phyloP scores from a whole-genome alignment of 2,113 vertebrate species.

The Sylvietta virens region DNA sequence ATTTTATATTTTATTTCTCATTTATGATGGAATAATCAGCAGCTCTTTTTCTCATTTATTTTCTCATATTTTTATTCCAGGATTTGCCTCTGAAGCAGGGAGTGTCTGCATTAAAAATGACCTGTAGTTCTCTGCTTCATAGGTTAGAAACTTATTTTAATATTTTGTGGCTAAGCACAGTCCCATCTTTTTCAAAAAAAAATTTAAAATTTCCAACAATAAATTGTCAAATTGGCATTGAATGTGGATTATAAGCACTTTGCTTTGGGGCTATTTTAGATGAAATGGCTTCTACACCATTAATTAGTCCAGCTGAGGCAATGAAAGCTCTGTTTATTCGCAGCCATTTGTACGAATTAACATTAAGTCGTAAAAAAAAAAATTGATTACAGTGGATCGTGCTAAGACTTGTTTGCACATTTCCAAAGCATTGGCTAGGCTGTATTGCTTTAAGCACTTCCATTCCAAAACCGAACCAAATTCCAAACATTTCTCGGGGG shows the following conservation, averaged over 20 bases:
- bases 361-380: conserved; percentile 58
- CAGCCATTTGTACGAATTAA: conserved; percentile 65
- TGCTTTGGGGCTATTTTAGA: conserved; percentile 71
- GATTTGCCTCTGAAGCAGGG: conserved; percentile 99
- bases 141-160: conserved; percentile 99
- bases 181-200: conserved; percentile 77
- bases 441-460: conserved; percentile 62
- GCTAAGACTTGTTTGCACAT: conserved; percentile 65
- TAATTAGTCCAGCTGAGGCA: conserved; percentile 68
- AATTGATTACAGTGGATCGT: conserved; percentile 37
- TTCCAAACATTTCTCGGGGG: conserved; percentile 75
- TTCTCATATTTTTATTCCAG: conserved; percentile 98
- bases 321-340: conserved; percentile 67
- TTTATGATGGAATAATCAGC: conserved; percentile 89
- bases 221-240: conserved; percentile 77
- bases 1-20: conserved; percentile 77
- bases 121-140: conserved; percentile 99
- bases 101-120: conserved; percentile 99
- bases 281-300: conserved; percentile 67
- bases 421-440: conserved; percentile 60
- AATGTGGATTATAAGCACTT: conserved; percentile 74
- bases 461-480: conserved; percentile 73
- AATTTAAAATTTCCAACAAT: conserved; percentile 50
- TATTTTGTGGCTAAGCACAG: conserved; percentile 99
- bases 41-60: conserved; percentile 97